Percentiles rank a stretch among this genome's conserved stretches.
Evolutionary conservation across 2,888 invertebrate species (phyloP).

Genomic region (Drosophila kokeensis): DNA sequence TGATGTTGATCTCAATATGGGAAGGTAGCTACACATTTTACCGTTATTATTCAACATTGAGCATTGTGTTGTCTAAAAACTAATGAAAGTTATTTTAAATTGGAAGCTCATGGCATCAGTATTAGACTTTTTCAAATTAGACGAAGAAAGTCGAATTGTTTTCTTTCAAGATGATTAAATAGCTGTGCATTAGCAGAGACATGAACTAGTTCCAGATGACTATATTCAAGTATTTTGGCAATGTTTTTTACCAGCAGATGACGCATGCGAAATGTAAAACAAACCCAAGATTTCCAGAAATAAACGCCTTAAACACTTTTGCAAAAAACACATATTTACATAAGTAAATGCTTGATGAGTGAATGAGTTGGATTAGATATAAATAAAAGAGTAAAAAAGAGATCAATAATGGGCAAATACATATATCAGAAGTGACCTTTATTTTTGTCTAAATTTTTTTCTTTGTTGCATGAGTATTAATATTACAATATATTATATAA

Average conservation of each 20-base stretch:
- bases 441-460: no score
- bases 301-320: no score
- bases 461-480: no score
- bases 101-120: background rate
- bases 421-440: no score
- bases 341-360: no score
- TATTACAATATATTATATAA: no score
- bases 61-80: background rate
- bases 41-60: background rate
- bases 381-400: no score
- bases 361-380: no score
- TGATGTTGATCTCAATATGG: background rate
- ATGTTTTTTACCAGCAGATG: background rate
- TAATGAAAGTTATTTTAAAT: background rate
- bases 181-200: background rate
- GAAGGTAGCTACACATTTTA: background rate
- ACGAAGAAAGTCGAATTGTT: background rate
- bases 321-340: no score
- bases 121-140: background rate
- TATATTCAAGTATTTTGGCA: background rate
- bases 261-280: background rate
- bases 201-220: background rate
- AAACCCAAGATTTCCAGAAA: no score
- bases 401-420: no score
- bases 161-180: background rate